Percentiles rank a stretch among this genome's conserved stretches.
These are phyloP conservation scores for Pelmatolapia mariae DNA, from an alignment of 2,113 vertebrate genomes.

Conservation along the genomic window DNA sequence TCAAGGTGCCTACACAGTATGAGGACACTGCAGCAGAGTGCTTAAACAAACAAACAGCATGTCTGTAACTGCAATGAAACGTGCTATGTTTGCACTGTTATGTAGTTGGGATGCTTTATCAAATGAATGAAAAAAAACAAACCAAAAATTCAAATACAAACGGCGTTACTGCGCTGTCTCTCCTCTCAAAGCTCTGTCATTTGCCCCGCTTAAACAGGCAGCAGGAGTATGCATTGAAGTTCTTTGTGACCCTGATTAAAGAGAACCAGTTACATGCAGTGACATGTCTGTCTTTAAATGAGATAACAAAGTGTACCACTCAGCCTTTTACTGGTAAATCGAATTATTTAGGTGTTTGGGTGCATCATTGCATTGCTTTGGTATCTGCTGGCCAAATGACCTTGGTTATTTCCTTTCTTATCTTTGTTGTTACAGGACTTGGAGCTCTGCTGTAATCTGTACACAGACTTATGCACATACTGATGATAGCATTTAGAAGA, in stretches of 20 bases:
- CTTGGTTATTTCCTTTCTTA: slow-evolving; percentile 20
- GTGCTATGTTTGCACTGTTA: not conserved
- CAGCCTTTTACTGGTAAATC: not conserved
- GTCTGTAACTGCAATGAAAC: not conserved
- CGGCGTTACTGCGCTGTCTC: not conserved
- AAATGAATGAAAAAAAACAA: not conserved
- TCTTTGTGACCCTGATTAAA: not conserved
- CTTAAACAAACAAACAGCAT: not conserved
- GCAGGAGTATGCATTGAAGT: not conserved
- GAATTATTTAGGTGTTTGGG: not conserved
- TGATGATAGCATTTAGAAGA: not conserved
- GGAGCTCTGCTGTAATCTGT: not conserved
- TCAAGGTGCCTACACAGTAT: not conserved
- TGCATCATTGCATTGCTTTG: not conserved
- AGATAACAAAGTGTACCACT: not conserved
- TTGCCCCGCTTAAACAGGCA: not conserved
- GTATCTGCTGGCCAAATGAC: slow-evolving; percentile 16
- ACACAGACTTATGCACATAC: not conserved
- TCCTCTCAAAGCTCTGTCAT: not conserved
- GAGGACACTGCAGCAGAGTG: not conserved
- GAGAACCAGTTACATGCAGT: not conserved
- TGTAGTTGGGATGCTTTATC: not conserved
- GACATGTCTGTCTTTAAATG: not conserved
- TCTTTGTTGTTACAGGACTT: slow-evolving; percentile 14
- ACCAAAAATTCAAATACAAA: not conserved